Evolutionary conservation across 2,888 invertebrate genomes (phyloP).

Genomic region (Drosophila borborema): DNA sequence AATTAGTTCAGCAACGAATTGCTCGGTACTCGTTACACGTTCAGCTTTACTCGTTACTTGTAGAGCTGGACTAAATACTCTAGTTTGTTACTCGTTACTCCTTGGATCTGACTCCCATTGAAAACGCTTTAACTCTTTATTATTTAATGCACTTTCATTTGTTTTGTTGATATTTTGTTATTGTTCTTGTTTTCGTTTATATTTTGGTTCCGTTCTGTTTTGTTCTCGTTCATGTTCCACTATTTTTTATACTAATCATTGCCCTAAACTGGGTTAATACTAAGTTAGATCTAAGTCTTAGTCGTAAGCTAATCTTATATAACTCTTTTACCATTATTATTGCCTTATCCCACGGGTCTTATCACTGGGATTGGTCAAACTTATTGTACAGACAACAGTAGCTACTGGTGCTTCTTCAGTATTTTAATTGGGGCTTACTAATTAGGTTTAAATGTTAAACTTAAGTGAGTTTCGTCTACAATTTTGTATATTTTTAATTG

Average conservation of each 20-base stretch:
- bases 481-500: not conserved
- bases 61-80: not conserved
- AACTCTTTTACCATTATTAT: slow-evolving; percentile 6
- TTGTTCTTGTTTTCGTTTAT: slow-evolving; percentile 17
- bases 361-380: slow-evolving; percentile 27
- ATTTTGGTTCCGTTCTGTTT: slow-evolving; percentile 23
- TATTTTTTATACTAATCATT: slow-evolving; percentile 48
- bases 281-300: slow-evolving; percentile 39
- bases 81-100: slow-evolving; percentile 3
- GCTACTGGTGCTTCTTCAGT: slow-evolving; percentile 3
- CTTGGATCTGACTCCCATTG: not conserved
- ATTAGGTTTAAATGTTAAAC: slow-evolving; percentile 2
- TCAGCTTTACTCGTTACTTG: slow-evolving; percentile 15
- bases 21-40: slow-evolving; percentile 13
- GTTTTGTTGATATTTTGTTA: slow-evolving; percentile 41
- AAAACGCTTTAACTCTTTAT: slow-evolving; percentile 8
- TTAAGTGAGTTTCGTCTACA: slow-evolving; percentile 4
- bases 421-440: slow-evolving; percentile 11
- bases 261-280: slow-evolving; percentile 10
- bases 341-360: slow-evolving; percentile 9
- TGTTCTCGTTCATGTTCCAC: slow-evolving; percentile 35
- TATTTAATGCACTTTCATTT: slow-evolving; percentile 14
- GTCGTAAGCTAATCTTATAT: slow-evolving; percentile 19
- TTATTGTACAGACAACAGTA: slow-evolving; percentile 30
- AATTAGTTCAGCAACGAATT: not conserved